Evolutionary conservation across 2,888 invertebrate species (phyloP), one percentile per base, ranked within the genome.

Genomic region (Diaprepes abbreviatus): DNA sequence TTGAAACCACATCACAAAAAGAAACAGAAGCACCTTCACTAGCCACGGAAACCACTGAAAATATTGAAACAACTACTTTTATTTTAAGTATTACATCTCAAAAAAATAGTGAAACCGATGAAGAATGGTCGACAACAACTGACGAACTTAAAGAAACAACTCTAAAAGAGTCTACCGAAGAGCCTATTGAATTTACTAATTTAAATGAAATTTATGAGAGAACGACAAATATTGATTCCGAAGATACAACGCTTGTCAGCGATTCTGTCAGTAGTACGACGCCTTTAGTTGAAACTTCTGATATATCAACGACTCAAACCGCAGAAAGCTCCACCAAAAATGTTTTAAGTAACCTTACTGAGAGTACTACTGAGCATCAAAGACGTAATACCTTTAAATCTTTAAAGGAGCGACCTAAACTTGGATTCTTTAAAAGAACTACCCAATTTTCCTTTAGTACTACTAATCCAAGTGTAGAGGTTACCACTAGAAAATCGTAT

Each of bases 321-420:
- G 14, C 48, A 10, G 50, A 33, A 45, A 63, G 38, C 19, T 57
- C 55, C 1, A 38, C 62, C n/a, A 21, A 45, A 16, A 24, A 16
- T n/a, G n/a, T 19, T 14, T 12, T 43, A 19, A 65, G 45, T 4
- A 45, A 50, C 21, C 5, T 35, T 16, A 64, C 66, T 14, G 67
- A 66, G 28, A 55, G 60, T 17, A 76, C 75, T 16, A 74, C 76
- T 17, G 70, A 68, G 24, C 74, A 72, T 35, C 68, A 24, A 9
- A 62, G 68, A 36, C 71, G 71, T 38, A 77, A 74, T 66, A 76
- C 77, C 21, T 73, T 78, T 36, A 72, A 73, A 58, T 62, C 78
- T 10, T 40, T 77, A 6, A 65, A 75, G 52, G 57, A 70, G 6
- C 63, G 79, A 33, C 78, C 79, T 9, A 77, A 73, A 54, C 73